phyloP scores from a whole-genome alignment of 2,888 invertebrate genomes.

The Myopa tessellatipennis region DNA sequence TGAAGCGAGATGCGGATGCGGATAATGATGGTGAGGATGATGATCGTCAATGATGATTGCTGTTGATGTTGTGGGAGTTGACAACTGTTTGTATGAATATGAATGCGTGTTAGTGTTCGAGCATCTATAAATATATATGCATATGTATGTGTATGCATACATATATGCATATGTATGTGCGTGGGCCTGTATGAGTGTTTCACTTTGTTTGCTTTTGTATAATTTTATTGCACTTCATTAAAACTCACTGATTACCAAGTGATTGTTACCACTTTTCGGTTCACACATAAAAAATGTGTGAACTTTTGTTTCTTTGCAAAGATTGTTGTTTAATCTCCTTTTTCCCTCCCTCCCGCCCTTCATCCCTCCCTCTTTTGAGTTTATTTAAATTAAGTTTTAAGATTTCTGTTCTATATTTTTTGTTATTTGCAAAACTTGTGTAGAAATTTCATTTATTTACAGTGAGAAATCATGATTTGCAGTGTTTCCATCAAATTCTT shows the following conservation, averaged over 20 bases:
- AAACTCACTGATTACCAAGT: background rate
- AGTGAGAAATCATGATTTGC: too few species aligned
- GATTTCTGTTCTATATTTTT: too few species aligned
- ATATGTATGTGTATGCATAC: background rate
- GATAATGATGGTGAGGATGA: background rate
- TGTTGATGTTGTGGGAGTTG: background rate
- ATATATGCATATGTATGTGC: background rate
- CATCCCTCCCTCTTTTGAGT: background rate
- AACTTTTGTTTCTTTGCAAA: background rate
- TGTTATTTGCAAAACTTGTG: too few species aligned
- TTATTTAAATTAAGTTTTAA: too few species aligned
- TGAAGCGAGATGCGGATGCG: background rate
- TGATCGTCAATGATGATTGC: too few species aligned
- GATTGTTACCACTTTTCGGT: background rate
- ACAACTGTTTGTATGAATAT: background rate
- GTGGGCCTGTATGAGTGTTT: background rate
- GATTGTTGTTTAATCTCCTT: background rate
- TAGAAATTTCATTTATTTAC: too few species aligned
- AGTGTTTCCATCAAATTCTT: too few species aligned
- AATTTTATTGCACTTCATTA: background rate
- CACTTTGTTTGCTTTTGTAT: background rate
- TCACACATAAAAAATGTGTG: slow-evolving; percentile 1
- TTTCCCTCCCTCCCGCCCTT: background rate
- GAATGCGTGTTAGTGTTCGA: background rate
- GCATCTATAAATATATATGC: background rate